Conservation (phyloP, 2,113 vertebrate genomes). For the Megatriorchis doriae region DNA sequence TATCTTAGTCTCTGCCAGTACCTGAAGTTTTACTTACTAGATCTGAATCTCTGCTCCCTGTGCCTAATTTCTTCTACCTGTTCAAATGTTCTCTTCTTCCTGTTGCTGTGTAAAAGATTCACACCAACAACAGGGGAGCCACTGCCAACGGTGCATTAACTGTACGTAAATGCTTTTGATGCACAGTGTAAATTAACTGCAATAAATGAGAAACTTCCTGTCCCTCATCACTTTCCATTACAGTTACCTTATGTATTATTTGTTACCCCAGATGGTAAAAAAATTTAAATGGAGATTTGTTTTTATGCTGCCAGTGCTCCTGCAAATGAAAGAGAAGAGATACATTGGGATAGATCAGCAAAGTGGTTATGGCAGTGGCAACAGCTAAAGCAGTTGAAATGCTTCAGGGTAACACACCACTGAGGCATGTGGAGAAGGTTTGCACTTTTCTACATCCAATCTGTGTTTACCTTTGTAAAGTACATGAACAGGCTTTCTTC, state of each 20-base stretch:
- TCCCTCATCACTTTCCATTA: constrained; percentile 2
- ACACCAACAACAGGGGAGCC: neutral
- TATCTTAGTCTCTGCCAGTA: neutral
- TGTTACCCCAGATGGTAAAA: constrained; percentile 15
- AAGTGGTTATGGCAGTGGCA: neutral
- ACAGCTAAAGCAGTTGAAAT: neutral
- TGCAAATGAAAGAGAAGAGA: neutral
- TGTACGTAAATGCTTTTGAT: neutral
- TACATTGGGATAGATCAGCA: neutral
- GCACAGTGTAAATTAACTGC: neutral
- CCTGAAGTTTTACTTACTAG: neutral
- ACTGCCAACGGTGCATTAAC: neutral
- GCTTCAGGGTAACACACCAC: neutral
- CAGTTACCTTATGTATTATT: constrained; percentile 33
- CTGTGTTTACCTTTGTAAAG: neutral
- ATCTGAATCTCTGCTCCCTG: neutral
- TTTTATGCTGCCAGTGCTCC: neutral
- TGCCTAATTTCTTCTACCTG: neutral
- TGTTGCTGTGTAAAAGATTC: neutral
- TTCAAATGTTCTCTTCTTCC: neutral
- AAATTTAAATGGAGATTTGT: neutral
- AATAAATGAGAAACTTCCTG: constrained; percentile 18
- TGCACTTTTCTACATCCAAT: neutral
- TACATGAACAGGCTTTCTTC: neutral
- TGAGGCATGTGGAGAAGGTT: neutral